Evolutionary conservation across 2,888 invertebrate genomes (phyloP), one percentile per base, ranked within the genome.

Genomic region (Coenonympha glycerion): DNA sequence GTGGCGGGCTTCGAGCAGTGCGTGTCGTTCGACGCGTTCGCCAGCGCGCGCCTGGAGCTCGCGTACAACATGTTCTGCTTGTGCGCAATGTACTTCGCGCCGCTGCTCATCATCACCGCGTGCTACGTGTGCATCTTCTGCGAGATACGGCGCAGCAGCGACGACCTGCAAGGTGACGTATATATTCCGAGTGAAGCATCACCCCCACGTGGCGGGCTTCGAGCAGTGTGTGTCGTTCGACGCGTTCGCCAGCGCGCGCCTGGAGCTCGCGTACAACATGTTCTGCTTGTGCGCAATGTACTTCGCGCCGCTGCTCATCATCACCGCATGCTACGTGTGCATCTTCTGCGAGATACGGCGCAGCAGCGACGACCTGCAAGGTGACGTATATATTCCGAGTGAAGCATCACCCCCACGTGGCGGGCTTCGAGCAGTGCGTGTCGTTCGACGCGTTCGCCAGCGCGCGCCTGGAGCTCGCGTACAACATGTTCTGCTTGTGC

Each of bases 181-280:
- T n/a, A n/a, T n/a, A n/a, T n/a, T n/a, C n/a, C n/a, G n/a, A n/a
- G n/a, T n/a, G n/a, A n/a, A n/a, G n/a, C n/a, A n/a, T n/a, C n/a
- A n/a, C 68, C 93, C n/a, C 94, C 65, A 76, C 0, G 85, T 89
- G 60, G 87, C 88, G 0, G 89, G 90, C 47, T 94, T 92, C 74
- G 87, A 89, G 60, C 94, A 95, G 73, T 94, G 94, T 73, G 94
- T 94, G 0, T 91, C 93, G 0, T 93, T 93, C 75, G 91, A 90
- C 52, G 93, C 91, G 49, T 93, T 93, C 79, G 81, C 88, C 11
- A 88, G 89, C 0, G 72, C 74, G 0, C 73, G 80, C 0, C 89
- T 92, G 56, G 92, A 93, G 73, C 88, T 90, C 3, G 89, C 89
- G 2, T 94, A 94, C 87, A 93, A 91, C 68, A 78, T 93, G 49